phyloP scores from a whole-genome alignment of 2,797 vertebrate species.

The Scyliorhinus canicula region DNA sequence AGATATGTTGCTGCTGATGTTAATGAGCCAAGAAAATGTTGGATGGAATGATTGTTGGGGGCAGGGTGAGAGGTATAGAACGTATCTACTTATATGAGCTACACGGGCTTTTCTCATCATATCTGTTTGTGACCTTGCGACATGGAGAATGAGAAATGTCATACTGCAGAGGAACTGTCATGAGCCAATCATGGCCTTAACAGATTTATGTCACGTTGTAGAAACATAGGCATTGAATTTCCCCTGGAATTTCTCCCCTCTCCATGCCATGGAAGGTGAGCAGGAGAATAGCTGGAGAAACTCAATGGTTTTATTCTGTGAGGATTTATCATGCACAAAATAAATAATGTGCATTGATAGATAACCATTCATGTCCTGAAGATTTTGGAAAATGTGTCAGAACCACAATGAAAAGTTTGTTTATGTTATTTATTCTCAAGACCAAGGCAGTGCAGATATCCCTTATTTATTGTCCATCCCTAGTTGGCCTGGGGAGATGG shows the following conservation, averaged over 20 bases:
- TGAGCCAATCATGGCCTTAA: not conserved
- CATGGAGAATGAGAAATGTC: not conserved
- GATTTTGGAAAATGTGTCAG: not conserved
- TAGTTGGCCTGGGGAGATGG: not conserved
- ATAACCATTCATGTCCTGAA: not conserved
- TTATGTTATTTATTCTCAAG: not conserved
- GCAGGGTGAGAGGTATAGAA: too few species aligned
- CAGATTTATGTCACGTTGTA: not conserved
- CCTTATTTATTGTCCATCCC: not conserved
- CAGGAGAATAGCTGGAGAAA: not conserved
- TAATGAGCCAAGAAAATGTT: not conserved
- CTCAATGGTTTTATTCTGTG: not conserved
- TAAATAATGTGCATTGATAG: not conserved
- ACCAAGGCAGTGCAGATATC: not conserved
- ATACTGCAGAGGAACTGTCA: not conserved
- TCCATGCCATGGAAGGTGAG: not conserved
- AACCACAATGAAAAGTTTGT: not conserved
- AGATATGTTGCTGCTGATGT: not conserved
- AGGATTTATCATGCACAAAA: not conserved
- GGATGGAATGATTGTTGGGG: not conserved
- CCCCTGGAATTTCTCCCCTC: not conserved
- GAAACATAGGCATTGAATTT: not conserved
- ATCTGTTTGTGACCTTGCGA: not conserved
- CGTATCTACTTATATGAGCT: not conserved
- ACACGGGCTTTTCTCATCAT: not conserved